phyloP scores from a whole-genome alignment of 2,113 vertebrate species.

The Poecile atricapillus region DNA sequence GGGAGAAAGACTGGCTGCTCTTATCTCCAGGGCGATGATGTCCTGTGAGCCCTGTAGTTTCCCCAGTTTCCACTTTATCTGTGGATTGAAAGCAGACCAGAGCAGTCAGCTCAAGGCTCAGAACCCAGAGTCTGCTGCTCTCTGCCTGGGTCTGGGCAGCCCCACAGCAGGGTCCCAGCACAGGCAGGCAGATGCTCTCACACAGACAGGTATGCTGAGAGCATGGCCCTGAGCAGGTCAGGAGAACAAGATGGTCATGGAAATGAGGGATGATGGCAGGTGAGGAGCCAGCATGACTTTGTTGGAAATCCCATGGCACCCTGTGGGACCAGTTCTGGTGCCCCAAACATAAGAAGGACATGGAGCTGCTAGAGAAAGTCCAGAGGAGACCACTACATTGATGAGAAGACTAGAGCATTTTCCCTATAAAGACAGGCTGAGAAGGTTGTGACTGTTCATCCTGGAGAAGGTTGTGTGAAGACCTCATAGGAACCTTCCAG shows the following conservation, averaged over 20 bases:
- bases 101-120: background rate
- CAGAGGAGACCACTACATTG: background rate
- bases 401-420: background rate
- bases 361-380: background rate
- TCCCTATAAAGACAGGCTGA: background rate
- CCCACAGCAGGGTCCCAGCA: fast-evolving
- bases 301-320: background rate
- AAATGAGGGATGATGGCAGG: background rate
- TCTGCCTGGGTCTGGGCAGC: background rate
- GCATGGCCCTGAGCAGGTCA: background rate
- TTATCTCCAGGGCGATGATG: background rate
- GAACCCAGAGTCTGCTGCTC: background rate
- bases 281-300: background rate
- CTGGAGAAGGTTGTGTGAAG: background rate
- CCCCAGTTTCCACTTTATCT: background rate
- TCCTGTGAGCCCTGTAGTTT: background rate
- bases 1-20: background rate
- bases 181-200: background rate
- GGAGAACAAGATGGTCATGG: background rate
- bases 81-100: background rate
- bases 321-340: background rate
- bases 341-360: background rate
- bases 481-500: background rate
- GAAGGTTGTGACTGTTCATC: background rate
- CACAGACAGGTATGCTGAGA: background rate